A percentile compares a stretch with the other conserved stretches of the same genome.
Conservation (phyloP, 2,888 invertebrate genomes). For the Labia minor region DNA sequence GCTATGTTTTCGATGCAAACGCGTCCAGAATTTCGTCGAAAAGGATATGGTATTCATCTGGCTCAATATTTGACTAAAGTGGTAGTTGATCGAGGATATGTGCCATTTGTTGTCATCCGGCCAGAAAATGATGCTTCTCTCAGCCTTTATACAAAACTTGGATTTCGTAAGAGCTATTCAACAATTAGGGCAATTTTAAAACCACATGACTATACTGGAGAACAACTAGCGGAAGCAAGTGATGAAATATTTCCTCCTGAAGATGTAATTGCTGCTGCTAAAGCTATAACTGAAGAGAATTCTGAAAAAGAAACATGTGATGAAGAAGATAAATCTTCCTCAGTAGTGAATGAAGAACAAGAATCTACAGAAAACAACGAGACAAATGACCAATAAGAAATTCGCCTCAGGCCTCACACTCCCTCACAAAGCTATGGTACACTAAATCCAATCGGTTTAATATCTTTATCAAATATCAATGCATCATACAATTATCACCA, state of each 20-base stretch:
- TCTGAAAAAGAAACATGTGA: conserved; percentile 14
- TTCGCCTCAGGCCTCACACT: conserved; percentile 3
- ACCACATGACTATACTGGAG: conserved; percentile 37
- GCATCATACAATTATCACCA: conserved; percentile 8
- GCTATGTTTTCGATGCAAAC: conserved; percentile 91
- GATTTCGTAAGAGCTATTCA: conserved; percentile 68
- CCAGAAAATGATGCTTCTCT: conserved; percentile 80
- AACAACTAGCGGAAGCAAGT: not conserved
- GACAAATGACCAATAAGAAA: not conserved
- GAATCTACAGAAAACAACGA: not conserved
- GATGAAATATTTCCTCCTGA: too few species aligned
- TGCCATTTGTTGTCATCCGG: conserved; percentile 75
- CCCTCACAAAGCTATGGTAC: not conserved
- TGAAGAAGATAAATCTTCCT: not conserved
- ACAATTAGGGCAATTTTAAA: conserved; percentile 69
- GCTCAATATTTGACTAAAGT: conserved; percentile 54
- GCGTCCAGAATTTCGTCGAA: conserved; percentile 48
- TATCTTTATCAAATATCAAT: not conserved
- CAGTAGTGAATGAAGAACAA: not conserved
- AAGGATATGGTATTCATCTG: conserved; percentile 57
- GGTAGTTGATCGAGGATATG: conserved; percentile 57
- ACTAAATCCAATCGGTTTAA: not conserved
- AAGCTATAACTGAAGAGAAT: conserved; percentile 14
- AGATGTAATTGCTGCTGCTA: too few species aligned
- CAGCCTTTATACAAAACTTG: conserved; percentile 70